A percentile compares a stretch with the other conserved stretches of the same genome.
Evolutionary conservation across 2,113 vertebrate genomes (phyloP).

Genomic region (Hyperopisus bebe): DNA sequence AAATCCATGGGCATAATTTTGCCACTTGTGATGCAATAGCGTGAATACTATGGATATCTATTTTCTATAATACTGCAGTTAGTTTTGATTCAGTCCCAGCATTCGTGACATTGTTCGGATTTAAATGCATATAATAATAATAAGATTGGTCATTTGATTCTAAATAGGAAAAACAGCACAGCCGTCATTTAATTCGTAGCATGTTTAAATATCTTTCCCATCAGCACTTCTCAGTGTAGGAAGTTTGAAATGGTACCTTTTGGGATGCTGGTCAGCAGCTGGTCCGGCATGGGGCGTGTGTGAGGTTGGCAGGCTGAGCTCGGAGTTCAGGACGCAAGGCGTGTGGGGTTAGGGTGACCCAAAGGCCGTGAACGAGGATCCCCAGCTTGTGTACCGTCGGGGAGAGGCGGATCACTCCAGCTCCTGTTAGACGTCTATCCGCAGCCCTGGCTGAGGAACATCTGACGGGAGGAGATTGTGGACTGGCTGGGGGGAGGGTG

Average conservation of each 20-base stretch:
- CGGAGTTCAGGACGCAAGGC: neutral
- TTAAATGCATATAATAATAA: neutral
- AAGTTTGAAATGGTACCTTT: neutral
- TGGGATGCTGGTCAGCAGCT: neutral
- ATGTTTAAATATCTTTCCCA: neutral
- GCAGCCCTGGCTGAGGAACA: conserved; percentile 44
- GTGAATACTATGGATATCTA: neutral
- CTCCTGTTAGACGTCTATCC: conserved; percentile 22
- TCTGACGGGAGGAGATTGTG: conserved; percentile 45
- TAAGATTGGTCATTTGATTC: neutral
- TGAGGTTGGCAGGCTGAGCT: neutral
- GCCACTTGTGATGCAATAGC: neutral
- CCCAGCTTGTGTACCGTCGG: neutral
- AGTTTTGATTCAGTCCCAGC: neutral
- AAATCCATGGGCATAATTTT: neutral
- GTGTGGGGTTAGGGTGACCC: neutral
- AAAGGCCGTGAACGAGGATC: neutral
- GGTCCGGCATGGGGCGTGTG: neutral
- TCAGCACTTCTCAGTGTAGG: neutral
- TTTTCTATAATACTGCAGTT: neutral
- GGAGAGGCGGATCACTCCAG: neutral
- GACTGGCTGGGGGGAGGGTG: conserved; percentile 34
- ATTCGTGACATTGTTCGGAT: neutral
- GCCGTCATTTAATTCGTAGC: neutral
- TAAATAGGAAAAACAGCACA: neutral